phyloP scores from a whole-genome alignment of 1,140 invertebrate species.

The Dendrolimus kikuchii region DNA sequence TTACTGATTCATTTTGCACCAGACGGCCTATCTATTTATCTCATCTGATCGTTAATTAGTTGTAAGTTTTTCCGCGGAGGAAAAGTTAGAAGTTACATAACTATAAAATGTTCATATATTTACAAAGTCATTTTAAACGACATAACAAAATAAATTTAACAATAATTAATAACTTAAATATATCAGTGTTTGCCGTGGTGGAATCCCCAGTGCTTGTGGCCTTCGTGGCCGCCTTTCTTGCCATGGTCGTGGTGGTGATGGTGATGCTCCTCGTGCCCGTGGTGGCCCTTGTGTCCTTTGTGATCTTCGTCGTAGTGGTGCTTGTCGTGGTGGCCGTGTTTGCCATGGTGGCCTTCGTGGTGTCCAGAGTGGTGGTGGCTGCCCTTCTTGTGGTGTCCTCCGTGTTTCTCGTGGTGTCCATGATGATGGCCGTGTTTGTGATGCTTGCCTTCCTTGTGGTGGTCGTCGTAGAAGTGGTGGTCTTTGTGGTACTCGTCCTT shows the following conservation, averaged over 20 bases:
- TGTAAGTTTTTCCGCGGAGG: neutral
- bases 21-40: neutral
- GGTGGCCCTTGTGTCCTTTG: constrained; percentile 79
- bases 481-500: constrained; percentile 82
- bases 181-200: constrained; percentile 63
- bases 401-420: constrained; percentile 73
- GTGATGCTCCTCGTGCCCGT: constrained; percentile 78
- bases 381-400: constrained; percentile 76
- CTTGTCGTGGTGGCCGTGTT: constrained; percentile 76
- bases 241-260: constrained; percentile 77
- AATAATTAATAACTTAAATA: constrained; percentile 9
- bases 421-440: constrained; percentile 77
- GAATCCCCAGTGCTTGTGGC: constrained; percentile 79
- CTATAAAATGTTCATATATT: constrained; percentile 35
- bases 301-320: constrained; percentile 74
- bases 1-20: constrained; percentile 25
- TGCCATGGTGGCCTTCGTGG: constrained; percentile 75
- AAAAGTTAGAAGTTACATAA: neutral
- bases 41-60: neutral
- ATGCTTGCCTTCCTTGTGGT: constrained; percentile 76
- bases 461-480: constrained; percentile 79
- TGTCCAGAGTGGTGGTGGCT: constrained; percentile 77
- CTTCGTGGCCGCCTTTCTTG: constrained; percentile 78
- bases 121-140: constrained; percentile 38
- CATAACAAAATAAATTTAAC: constrained; percentile 32